phyloP scores from a whole-genome alignment of 2,113 vertebrate genomes.

The Rhinolophus ferrumequinum region DNA sequence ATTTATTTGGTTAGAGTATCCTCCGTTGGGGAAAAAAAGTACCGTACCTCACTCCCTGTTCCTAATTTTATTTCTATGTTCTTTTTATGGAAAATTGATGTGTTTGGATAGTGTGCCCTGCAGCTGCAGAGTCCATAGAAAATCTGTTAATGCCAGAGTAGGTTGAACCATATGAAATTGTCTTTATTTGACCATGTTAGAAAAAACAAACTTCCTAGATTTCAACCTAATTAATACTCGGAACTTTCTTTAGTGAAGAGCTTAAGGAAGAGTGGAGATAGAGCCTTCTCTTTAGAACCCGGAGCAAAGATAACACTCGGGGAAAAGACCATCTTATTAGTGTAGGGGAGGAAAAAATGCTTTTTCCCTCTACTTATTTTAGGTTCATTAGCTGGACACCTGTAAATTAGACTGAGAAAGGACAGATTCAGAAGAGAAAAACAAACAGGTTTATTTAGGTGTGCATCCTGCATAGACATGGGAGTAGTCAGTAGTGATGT shows the following conservation, averaged over 20 bases:
- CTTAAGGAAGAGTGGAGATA: neutral
- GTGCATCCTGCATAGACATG: neutral
- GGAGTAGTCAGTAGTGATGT: neutral
- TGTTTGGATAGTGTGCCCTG: neutral
- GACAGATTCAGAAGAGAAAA: neutral
- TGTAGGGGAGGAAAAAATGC: neutral
- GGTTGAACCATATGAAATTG: neutral
- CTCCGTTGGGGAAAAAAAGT: neutral
- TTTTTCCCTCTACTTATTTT: neutral
- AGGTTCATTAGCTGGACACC: neutral
- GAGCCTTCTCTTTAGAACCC: neutral
- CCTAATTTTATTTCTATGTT: neutral
- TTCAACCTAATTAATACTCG: neutral
- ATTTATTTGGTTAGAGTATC: neutral
- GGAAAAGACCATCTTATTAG: neutral
- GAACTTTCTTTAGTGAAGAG: constrained; percentile 11
- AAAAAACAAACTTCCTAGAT: neutral
- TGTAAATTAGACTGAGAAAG: neutral
- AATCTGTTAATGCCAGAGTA: neutral
- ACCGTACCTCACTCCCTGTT: neutral
- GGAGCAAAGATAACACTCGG: neutral
- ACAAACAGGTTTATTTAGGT: neutral
- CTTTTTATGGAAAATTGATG: neutral
- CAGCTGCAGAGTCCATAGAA: neutral
- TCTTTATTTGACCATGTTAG: neutral